phyloP scores from a whole-genome alignment of 2,113 vertebrate genomes.

The Brachyhypopomus occidentalis region DNA sequence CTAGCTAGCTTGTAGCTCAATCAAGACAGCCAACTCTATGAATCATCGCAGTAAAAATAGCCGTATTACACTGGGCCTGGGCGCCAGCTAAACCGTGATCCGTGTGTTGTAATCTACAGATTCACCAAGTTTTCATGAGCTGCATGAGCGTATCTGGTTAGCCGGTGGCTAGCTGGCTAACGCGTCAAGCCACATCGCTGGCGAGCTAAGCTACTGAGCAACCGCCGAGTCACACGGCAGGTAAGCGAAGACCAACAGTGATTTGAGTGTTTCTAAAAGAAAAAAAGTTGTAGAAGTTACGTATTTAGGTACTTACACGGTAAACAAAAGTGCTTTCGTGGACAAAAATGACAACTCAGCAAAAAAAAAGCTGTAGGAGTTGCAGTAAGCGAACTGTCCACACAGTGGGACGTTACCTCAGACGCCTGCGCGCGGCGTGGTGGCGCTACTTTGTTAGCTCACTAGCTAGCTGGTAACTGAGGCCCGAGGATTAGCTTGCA shows the following conservation, averaged over 20 bases:
- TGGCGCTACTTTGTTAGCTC: neutral
- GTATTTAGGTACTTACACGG: slow-evolving; percentile 1
- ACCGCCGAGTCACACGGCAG: neutral
- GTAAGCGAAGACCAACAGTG: neutral
- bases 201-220: too few relatives aligned
- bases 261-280: neutral
- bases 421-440: neutral
- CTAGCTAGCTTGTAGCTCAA: too few relatives aligned
- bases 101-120: too few relatives aligned
- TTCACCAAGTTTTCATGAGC: too few relatives aligned
- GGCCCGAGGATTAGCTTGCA: neutral
- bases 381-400: neutral
- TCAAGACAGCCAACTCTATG: too few relatives aligned
- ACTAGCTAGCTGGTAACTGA: neutral
- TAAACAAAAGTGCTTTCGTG: neutral
- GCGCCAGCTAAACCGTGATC: too few relatives aligned
- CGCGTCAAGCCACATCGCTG: too few relatives aligned
- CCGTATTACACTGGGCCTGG: too few relatives aligned
- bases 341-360: slow-evolving; percentile 21
- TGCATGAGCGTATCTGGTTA: too few relatives aligned
- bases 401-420: neutral
- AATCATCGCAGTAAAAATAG: too few relatives aligned
- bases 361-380: neutral
- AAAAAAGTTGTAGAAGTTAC: neutral
- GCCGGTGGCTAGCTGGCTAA: too few relatives aligned